A percentile compares a stretch with the other conserved stretches of the same genome.
These are phyloP conservation scores for Drosophila gunungcola DNA, from an alignment of 1,140 invertebrate genomes.

Conservation along the genomic window DNA sequence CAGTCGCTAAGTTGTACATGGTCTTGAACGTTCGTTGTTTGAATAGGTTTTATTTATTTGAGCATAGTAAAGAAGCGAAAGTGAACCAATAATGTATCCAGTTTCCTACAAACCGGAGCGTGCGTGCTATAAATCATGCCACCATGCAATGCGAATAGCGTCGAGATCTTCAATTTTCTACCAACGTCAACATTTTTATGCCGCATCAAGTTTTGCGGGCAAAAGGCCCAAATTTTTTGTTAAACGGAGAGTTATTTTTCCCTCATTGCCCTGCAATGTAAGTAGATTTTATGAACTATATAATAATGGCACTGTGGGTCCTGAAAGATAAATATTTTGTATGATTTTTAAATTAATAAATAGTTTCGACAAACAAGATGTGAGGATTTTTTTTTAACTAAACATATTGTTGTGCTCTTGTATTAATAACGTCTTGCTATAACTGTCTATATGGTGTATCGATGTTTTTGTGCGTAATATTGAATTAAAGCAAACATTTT, in stretches of 20 bases:
- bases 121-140: conserved; percentile 30
- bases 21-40: conserved; percentile 3
- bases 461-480: conserved; percentile 53
- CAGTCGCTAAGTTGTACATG: conserved; percentile 23
- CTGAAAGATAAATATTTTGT: not conserved
- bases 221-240: conserved; percentile 17
- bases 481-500: conserved; percentile 21
- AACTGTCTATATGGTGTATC: conserved; percentile 54
- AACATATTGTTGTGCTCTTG: conserved; percentile 23
- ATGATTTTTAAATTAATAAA: not conserved
- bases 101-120: conserved; percentile 28
- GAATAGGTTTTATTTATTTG: not conserved
- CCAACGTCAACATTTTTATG: conserved; percentile 34
- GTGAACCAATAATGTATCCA: conserved; percentile 36
- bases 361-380: not conserved
- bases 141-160: conserved; percentile 21
- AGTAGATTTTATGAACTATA: conserved; percentile 15
- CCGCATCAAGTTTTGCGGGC: conserved; percentile 8
- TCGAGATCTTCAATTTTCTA: conserved; percentile 12
- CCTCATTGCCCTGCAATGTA: conserved; percentile 28
- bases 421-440: conserved; percentile 23
- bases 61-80: not conserved
- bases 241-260: conserved; percentile 19
- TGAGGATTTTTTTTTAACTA: not conserved
- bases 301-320: not conserved